Percentiles rank a stretch among this genome's conserved stretches.
Evolutionary conservation across 1,140 invertebrate genomes (phyloP).

Genomic region (Galleria mellonella): DNA sequence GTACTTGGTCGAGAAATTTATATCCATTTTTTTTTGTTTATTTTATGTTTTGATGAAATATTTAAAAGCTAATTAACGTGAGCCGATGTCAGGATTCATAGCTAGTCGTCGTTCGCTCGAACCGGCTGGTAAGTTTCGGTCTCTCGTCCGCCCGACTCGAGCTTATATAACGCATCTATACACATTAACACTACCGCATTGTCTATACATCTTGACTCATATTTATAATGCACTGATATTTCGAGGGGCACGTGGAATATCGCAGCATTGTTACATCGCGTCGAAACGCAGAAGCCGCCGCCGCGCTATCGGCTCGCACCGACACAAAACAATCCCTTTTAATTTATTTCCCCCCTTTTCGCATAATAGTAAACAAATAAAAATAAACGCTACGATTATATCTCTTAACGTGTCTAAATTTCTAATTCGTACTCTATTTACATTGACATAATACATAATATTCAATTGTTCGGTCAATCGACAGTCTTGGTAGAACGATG

Average conservation of each 20-base stretch:
- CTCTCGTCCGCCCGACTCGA: conserved; percentile 52
- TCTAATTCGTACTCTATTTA: conserved; percentile 71
- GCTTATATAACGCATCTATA: conserved; percentile 64
- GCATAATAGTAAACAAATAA: conserved; percentile 37
- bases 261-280: conserved; percentile 57
- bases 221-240: conserved; percentile 65
- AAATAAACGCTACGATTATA: conserved; percentile 60
- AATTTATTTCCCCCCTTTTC: conserved; percentile 19
- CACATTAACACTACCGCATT: conserved; percentile 66
- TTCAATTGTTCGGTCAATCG: conserved; percentile 61
- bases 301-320: conserved; percentile 28
- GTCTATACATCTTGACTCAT: conserved; percentile 66
- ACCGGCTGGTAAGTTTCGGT: conserved; percentile 56
- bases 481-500: conserved; percentile 39
- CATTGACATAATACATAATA: conserved; percentile 63
- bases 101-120: conserved; percentile 72
- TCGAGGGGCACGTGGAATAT: conserved; percentile 69
- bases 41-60: conserved; percentile 74
- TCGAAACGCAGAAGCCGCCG: conserved; percentile 20
- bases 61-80: conserved; percentile 74
- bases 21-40: conserved; percentile 73
- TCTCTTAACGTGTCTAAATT: conserved; percentile 54
- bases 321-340: conserved; percentile 20
- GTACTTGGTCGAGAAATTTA: conserved; percentile 72
- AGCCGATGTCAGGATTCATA: conserved; percentile 74